Conservation (phyloP, 2,113 vertebrate species). For the Coregonus clupeaformis region DNA sequence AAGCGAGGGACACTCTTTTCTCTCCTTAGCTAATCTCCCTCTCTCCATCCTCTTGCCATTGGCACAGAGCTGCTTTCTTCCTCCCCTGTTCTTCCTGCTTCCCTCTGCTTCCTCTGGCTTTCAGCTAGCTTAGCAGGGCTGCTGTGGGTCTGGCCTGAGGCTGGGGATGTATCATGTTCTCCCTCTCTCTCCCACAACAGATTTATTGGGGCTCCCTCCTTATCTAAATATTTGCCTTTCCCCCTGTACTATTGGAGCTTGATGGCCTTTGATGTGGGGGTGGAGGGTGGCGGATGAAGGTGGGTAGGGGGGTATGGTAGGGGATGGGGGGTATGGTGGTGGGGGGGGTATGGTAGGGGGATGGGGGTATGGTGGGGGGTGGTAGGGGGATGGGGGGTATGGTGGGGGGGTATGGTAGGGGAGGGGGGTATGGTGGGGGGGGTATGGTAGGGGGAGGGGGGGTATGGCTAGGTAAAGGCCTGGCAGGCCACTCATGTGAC, state of each 20-base stretch:
- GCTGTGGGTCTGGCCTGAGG: not conserved
- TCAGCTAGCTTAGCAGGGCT: too few species aligned
- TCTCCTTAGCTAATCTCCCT: conserved; percentile 21
- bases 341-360: too few species aligned
- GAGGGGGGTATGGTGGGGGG: too few species aligned
- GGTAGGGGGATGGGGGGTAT: conserved; percentile 3
- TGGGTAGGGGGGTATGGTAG: too few species aligned
- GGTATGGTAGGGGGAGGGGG: too few species aligned
- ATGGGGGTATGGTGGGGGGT: too few species aligned
- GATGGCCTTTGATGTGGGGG: conserved; percentile 77
- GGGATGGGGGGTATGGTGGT: too few species aligned
- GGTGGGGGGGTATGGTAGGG: too few species aligned
- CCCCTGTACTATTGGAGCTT: conserved; percentile 76
- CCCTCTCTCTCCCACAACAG: conserved; percentile 70
- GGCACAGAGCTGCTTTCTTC: conserved; percentile 57
- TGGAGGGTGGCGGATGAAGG: conserved; percentile 5
- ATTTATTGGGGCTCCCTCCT: conserved; percentile 79
- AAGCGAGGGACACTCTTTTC: too few species aligned
- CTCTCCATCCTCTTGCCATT: conserved; percentile 48
- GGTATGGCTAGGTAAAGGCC: conserved; percentile 45
- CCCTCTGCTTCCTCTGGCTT: conserved; percentile 53
- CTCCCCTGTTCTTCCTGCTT: conserved; percentile 64
- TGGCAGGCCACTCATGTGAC: conserved; percentile 36
- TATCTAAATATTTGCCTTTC: conserved; percentile 84
- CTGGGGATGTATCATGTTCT: conserved; percentile 70